These are phyloP conservation scores for Heteronetta atricapilla DNA, from an alignment of 2,113 vertebrate species.

Conservation along the genomic window DNA sequence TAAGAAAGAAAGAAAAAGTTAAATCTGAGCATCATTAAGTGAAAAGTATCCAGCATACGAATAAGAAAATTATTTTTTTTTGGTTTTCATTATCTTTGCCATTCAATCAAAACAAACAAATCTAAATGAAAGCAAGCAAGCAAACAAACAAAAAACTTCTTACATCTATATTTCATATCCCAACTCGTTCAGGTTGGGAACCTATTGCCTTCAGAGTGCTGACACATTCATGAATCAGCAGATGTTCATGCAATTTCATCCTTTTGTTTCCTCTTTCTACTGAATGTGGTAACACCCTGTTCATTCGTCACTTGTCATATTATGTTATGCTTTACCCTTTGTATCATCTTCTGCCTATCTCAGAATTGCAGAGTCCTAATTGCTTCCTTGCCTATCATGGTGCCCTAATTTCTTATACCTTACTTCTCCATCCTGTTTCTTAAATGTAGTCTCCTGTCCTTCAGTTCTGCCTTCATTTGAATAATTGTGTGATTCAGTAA, in stretches of 20 bases:
- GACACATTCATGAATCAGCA: slow-evolving; percentile 37
- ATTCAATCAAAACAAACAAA: neutral
- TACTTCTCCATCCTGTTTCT: slow-evolving; percentile 3
- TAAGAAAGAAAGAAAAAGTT: neutral
- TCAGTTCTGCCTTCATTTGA: slow-evolving; percentile 41
- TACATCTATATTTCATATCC: neutral
- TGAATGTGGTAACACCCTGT: neutral
- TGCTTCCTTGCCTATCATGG: slow-evolving; percentile 35
- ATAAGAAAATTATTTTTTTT: neutral
- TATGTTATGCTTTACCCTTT: slow-evolving; percentile 17
- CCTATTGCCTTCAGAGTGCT: neutral
- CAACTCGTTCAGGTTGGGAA: neutral
- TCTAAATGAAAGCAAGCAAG: neutral
- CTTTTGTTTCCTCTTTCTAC: neutral
- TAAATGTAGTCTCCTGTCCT: slow-evolving; percentile 6
- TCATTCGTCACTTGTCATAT: slow-evolving; percentile 46
- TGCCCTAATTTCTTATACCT: slow-evolving; percentile 59
- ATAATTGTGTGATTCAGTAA: neutral
- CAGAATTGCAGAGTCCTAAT: slow-evolving; percentile 41
- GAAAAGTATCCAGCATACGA: neutral
- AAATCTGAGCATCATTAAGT: neutral
- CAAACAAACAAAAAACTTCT: neutral
- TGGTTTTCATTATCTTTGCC: neutral
- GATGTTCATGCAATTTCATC: slow-evolving; percentile 11
- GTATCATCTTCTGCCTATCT: slow-evolving; percentile 11